Conservation (phyloP, 2,797 vertebrate species). For the Smutsia gigantea region DNA sequence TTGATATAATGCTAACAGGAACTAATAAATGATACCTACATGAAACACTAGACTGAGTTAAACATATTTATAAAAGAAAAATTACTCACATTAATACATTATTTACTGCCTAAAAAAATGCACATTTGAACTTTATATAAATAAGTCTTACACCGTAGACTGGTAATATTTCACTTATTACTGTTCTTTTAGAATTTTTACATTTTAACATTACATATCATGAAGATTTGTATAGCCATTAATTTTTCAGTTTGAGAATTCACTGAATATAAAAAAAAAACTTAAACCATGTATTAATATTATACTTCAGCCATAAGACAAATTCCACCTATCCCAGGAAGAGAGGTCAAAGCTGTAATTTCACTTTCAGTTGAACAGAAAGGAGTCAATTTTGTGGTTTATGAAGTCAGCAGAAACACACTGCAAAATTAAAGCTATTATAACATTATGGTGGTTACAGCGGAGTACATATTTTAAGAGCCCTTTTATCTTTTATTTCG, state of each 20-base stretch:
- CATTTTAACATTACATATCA: constrained; percentile 29
- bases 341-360: constrained; percentile 34
- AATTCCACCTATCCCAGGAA: constrained; percentile 61
- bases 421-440: constrained; percentile 61
- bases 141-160: not conserved
- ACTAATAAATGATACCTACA: constrained; percentile 2
- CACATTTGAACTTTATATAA: constrained; percentile 30
- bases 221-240: not conserved
- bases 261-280: constrained; percentile 29
- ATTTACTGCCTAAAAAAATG: constrained; percentile 33
- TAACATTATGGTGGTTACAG: constrained; percentile 37
- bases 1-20: not conserved
- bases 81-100: constrained; percentile 26
- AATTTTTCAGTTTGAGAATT: constrained; percentile 39
- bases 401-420: constrained; percentile 68
- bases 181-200: constrained; percentile 17
- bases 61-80: constrained; percentile 17
- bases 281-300: constrained; percentile 45
- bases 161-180: constrained; percentile 21
- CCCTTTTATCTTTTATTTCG: constrained; percentile 51
- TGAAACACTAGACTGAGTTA: constrained; percentile 15
- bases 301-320: constrained; percentile 56
- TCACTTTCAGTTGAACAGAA: constrained; percentile 68
- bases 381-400: constrained; percentile 67
- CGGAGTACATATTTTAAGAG: constrained; percentile 53